Conservation (phyloP, 2,888 invertebrate genomes). For the Exephanes ischioxanthus region DNA sequence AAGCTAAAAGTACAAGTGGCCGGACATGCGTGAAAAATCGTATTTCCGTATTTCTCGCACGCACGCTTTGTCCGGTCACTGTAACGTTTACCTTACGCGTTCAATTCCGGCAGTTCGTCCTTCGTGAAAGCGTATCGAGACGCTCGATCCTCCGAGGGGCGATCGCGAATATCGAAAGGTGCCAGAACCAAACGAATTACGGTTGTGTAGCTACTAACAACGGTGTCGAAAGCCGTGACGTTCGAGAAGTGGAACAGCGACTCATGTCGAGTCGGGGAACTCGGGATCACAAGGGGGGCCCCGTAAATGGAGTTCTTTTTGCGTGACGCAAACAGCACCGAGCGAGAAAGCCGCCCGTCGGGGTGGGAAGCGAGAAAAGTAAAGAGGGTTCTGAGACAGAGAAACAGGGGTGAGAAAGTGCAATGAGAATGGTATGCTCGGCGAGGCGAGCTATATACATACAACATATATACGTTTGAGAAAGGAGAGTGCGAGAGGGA, state of each 20-base stretch:
- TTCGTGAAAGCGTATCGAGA: neutral
- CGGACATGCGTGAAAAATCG: neutral
- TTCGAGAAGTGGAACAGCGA: slow-evolving; percentile 9
- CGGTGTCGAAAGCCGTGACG: neutral
- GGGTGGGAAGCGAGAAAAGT: slow-evolving; percentile 55
- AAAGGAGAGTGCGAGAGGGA: slow-evolving; percentile 65
- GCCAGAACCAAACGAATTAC: slow-evolving; percentile 53
- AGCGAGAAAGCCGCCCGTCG: slow-evolving; percentile 28
- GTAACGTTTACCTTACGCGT: neutral
- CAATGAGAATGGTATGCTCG: slow-evolving; percentile 47
- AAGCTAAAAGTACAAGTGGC: too few relatives aligned
- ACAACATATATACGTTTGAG: slow-evolving; percentile 55
- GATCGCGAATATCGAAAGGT: slow-evolving; percentile 42
- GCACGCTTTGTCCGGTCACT: too few relatives aligned
- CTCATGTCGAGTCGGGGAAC: slow-evolving; percentile 25
- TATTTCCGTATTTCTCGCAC: too few relatives aligned
- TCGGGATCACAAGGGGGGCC: slow-evolving; percentile 41
- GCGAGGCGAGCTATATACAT: slow-evolving; percentile 32
- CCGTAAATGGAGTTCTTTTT: slow-evolving; percentile 55
- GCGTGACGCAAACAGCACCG: slow-evolving; percentile 44
- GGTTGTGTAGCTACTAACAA: slow-evolving; percentile 16
- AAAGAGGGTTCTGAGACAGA: slow-evolving; percentile 55
- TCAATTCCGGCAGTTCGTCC: neutral
- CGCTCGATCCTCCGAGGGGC: neutral
- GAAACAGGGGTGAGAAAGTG: slow-evolving; percentile 47